Conservation (phyloP, 37 sponge, comb jelly and placozoan genomes). For the Cladorhizidae sp. region DNA sequence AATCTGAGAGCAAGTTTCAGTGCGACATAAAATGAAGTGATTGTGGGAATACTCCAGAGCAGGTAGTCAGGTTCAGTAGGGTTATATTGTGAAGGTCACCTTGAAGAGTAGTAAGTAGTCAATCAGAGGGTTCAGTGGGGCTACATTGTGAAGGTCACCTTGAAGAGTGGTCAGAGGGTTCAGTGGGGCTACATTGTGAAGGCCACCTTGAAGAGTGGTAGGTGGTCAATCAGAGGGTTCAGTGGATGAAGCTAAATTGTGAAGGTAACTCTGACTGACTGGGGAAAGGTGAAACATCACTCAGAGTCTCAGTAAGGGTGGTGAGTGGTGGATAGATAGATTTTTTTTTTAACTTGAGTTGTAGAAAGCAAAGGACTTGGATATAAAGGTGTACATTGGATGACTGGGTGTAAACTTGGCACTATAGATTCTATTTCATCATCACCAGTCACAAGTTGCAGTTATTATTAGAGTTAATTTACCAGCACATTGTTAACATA, state of each 20-base stretch:
- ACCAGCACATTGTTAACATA: background rate
- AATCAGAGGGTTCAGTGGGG: no score
- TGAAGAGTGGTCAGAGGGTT: background rate
- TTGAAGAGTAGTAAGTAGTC: no score
- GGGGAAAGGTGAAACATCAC: background rate
- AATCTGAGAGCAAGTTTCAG: slow-evolving; percentile 5
- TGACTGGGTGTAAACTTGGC: background rate
- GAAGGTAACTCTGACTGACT: background rate
- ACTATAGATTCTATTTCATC: background rate
- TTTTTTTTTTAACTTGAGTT: background rate
- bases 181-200: background rate
- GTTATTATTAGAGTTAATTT: background rate
- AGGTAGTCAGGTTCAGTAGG: no score
- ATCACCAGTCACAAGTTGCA: no score
- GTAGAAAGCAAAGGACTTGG: no score
- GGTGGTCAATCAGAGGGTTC: background rate
- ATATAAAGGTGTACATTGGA: background rate
- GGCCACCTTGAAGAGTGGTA: background rate
- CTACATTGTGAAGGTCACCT: no score
- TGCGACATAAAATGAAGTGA: background rate
- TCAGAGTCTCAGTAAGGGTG: background rate
- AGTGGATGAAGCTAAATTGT: background rate
- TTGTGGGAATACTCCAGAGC: background rate
- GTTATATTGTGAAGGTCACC: no score
- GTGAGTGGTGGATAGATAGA: background rate